phyloP scores from a whole-genome alignment of 1,140 invertebrate species.

The Bombus difficillimus region DNA sequence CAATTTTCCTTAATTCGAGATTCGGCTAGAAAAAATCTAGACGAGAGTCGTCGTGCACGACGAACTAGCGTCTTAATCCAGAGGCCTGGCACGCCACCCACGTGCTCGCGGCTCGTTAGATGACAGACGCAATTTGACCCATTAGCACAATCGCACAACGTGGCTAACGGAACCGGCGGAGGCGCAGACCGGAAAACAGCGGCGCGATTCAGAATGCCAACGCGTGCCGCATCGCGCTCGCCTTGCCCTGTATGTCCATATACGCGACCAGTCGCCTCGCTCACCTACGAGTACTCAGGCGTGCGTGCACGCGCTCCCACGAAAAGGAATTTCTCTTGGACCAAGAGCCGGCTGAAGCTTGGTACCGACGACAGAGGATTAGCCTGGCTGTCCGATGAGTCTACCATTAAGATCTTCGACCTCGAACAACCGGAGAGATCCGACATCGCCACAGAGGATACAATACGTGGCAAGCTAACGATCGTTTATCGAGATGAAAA shows the following conservation, averaged over 20 bases:
- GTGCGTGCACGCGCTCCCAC: constrained; percentile 27
- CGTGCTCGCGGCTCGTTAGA: constrained; percentile 52
- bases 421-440: background rate
- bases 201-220: constrained; percentile 69
- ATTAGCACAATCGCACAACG: constrained; percentile 71
- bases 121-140: constrained; percentile 67
- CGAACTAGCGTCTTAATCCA: background rate
- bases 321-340: constrained; percentile 25
- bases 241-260: constrained; percentile 72
- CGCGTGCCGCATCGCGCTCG: constrained; percentile 72
- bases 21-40: background rate
- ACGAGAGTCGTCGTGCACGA: background rate
- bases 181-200: constrained; percentile 73
- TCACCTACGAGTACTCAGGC: constrained; percentile 36
- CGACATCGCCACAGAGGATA: background rate
- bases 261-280: constrained; percentile 49
- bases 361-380: background rate
- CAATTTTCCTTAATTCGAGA: no score
- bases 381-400: constrained; percentile 4
- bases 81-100: constrained; percentile 5
- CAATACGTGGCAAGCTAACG: no score
- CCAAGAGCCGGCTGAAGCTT: background rate
- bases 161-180: constrained; percentile 65
- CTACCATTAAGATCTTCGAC: constrained; percentile 33
- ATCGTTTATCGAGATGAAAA: constrained; percentile 1